Base-by-base conservation (phyloP, 2,797 vertebrate species). In the Syncerus caffer region DNA sequence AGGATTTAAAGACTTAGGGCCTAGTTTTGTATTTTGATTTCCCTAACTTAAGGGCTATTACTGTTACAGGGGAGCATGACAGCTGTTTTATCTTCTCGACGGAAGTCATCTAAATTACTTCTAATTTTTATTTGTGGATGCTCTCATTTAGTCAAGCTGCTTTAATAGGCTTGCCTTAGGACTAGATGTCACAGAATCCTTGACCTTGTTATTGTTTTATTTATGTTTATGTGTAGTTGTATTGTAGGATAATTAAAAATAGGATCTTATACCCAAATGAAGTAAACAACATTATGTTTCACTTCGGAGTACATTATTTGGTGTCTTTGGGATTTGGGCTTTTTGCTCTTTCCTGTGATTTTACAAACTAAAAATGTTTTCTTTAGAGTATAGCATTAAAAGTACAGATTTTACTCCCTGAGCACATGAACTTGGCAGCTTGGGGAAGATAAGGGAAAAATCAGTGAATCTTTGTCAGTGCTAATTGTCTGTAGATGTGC, bases 281-380 rank as follows among this genome's bases (percentile, higher is more conserved):
- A 8, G 7, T 94, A 86, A 60, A 53, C 14, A 89, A 31, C 86
- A 88, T 80, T 93, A 27, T 89, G 50, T 94, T 87, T 90, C 14
- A 90, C 53, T 85, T 95, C 71, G 9, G 42, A 55, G 31, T 79
- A n/a, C 10, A 7, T 23, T 74, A 76, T 62, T 53, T 93, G 9
- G 12, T 27, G 25, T 85, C 38, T 93, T 45, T 82, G 60, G 51
- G 15, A 19, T 71, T 87, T 95, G 45, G 85, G 34, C 29, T 31
- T 64, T 67, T 83, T 85, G 25, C 27, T 58, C 58, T 89, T 53
- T 78, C 31, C 47, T 29, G 25, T 94, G 50, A 67, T 29, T 96
- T 94, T 85, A 67, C 42, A 90, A 87, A 67, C 2, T 85, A 67
- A 85, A 96, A 55, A 21, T 57, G 34, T 64, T 93, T 90, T 96